Evolutionary conservation across 2,888 invertebrate species (phyloP).

Genomic region (Platycheirus rosarum): DNA sequence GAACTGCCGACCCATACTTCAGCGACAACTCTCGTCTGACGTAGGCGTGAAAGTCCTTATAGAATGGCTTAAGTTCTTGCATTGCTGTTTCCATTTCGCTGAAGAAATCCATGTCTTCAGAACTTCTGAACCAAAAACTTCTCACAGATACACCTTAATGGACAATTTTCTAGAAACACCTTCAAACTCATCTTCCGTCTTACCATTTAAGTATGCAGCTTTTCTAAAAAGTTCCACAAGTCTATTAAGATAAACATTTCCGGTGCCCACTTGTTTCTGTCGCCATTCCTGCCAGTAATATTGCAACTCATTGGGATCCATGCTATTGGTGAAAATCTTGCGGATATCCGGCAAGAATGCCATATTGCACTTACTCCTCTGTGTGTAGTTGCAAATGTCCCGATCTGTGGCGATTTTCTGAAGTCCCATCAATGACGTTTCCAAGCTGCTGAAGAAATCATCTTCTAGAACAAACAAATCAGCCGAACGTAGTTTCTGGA

Average conservation of each 20-base stretch:
- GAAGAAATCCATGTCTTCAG: constrained; percentile 86
- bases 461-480: constrained; percentile 79
- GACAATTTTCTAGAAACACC: neutral
- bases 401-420: constrained; percentile 81
- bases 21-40: constrained; percentile 87
- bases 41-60: constrained; percentile 90
- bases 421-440: constrained; percentile 77
- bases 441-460: constrained; percentile 79
- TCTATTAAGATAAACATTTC: constrained; percentile 83
- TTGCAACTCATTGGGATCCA: constrained; percentile 87
- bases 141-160: constrained; percentile 46
- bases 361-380: constrained; percentile 72
- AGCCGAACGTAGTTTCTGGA: constrained; percentile 77
- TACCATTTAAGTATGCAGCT: constrained; percentile 87
- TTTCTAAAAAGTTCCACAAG: constrained; percentile 87
- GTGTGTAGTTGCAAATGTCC: constrained; percentile 83
- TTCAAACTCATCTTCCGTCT: constrained; percentile 74
- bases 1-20: constrained; percentile 86
- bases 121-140: constrained; percentile 61
- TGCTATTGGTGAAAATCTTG: constrained; percentile 78
- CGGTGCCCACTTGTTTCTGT: constrained; percentile 82
- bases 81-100: constrained; percentile 86
- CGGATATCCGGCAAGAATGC: constrained; percentile 78
- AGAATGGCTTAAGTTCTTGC: constrained; percentile 89
- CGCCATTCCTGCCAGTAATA: constrained; percentile 91